phyloP scores from a whole-genome alignment of 2,888 invertebrate genomes.

The Patella caerulea region DNA sequence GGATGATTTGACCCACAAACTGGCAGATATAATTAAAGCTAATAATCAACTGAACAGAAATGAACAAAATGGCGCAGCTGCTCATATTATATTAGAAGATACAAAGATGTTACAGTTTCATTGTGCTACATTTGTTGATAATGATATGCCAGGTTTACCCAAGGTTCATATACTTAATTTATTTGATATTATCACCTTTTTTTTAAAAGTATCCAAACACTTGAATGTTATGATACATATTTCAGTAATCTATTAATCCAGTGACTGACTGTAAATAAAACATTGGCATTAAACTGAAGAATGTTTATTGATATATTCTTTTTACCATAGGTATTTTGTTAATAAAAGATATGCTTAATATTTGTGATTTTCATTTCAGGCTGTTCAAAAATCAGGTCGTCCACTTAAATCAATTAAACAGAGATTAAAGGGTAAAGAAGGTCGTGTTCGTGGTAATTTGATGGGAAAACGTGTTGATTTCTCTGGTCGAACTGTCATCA shows the following conservation, averaged over 20 bases:
- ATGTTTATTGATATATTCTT: neutral
- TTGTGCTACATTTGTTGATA: slow-evolving; percentile 97
- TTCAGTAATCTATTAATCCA: too few relatives aligned
- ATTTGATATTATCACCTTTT: too few relatives aligned
- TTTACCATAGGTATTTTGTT: neutral
- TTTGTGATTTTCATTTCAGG: slow-evolving; percentile 71
- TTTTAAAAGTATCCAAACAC: too few relatives aligned
- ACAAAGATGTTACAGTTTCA: slow-evolving; percentile 98
- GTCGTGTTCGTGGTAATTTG: slow-evolving; percentile 97
- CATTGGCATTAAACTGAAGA: neutral
- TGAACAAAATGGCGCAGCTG: slow-evolving; percentile 96
- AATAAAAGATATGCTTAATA: too few relatives aligned
- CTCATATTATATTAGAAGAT: slow-evolving; percentile 96
- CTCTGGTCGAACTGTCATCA: slow-evolving; percentile 94
- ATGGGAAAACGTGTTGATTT: slow-evolving; percentile 99
- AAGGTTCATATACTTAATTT: slow-evolving; percentile 44
- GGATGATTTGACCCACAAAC: slow-evolving; percentile 98
- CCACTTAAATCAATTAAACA: slow-evolving; percentile 98
- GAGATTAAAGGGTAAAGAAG: slow-evolving; percentile 96
- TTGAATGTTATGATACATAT: too few relatives aligned
- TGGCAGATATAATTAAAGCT: slow-evolving; percentile 97
- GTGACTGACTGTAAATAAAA: too few relatives aligned
- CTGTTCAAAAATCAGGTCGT: slow-evolving; percentile 99
- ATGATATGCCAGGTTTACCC: slow-evolving; percentile 93
- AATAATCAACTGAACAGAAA: slow-evolving; percentile 96